Evolutionary conservation across 2,888 invertebrate genomes (phyloP).

Genomic region (Nudaria mundana): DNA sequence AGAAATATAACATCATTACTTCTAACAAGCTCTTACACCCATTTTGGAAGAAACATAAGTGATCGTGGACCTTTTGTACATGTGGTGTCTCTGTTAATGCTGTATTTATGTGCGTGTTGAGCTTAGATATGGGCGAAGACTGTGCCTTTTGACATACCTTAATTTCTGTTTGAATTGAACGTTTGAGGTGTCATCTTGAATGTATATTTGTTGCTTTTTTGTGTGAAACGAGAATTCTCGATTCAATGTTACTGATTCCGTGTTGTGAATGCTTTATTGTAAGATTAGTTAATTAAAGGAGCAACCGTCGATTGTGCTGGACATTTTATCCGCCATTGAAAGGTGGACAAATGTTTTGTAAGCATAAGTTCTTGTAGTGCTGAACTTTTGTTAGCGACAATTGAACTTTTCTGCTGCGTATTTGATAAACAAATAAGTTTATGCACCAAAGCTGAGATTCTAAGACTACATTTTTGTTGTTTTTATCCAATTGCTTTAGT

Average conservation of each 20-base stretch:
- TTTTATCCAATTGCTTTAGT: no score
- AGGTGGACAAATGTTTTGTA: slow-evolving; percentile 7
- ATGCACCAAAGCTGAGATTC: no score
- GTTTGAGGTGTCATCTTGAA: slow-evolving; percentile 21
- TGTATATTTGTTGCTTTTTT: slow-evolving; percentile 35
- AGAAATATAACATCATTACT: slow-evolving; percentile 25
- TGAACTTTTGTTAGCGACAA: not conserved
- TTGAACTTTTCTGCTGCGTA: no score
- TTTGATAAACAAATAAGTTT: no score
- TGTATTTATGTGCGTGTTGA: slow-evolving; percentile 23
- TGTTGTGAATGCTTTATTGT: slow-evolving; percentile 28
- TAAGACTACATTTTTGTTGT: no score
- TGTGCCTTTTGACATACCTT: slow-evolving; percentile 21
- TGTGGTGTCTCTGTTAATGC: slow-evolving; percentile 15
- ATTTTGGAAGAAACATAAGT: slow-evolving; percentile 5
- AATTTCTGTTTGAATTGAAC: slow-evolving; percentile 30
- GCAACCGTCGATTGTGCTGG: slow-evolving; percentile 14
- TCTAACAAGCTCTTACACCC: slow-evolving; percentile 15
- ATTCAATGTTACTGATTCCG: slow-evolving; percentile 31
- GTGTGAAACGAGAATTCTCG: slow-evolving; percentile 14
- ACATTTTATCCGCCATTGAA: slow-evolving; percentile 4
- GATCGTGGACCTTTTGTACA: slow-evolving; percentile 16
- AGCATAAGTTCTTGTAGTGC: slow-evolving; percentile 1
- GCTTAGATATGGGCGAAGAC: slow-evolving; percentile 21
- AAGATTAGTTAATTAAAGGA: slow-evolving; percentile 15